Base-by-base conservation (phyloP, 2,113 vertebrate genomes). In the Barnardius zonarius region DNA sequence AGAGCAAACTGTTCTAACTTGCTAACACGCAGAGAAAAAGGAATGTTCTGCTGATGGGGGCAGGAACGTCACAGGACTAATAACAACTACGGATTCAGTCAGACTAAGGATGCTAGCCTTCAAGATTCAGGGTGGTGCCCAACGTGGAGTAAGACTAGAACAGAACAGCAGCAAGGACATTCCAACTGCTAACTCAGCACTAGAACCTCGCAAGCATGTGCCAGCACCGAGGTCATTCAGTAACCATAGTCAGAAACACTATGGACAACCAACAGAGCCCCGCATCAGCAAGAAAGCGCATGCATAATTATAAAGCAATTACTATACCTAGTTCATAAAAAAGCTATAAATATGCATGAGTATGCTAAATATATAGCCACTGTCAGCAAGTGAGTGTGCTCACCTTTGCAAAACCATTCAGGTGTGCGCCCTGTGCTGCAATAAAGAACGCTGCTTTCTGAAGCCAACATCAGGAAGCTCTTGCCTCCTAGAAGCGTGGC, bases 401-500 rank as follows among this genome's bases (percentile, higher is more conserved):
- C 20, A n/a, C 55, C 55, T n/a, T 9, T 23, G 55, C 12, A 3
- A 22, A 57, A 57, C 20, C 9, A 23, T 57, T 57, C 55, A 14
- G 33, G 19, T n/a, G 12, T n/a, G 20, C 6, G 3, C 55, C 13
- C 31, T 2, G 1, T n/a, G 55, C 55, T 57, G 55, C 33, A 57
- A 55, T 8, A 55, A 33, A 57, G 55, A 57, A n/a, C 22, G 33
- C 19, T n/a, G 5, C n/a, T 23, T 54, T 30, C 55, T 2, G 4
- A 13, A 24, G 48, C 64, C 0, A 11, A 19, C 3, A 3, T 37
- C 1, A 2, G 54, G 10, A 25, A 54, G 30, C 72, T n/a, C 48
- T 48, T 3, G 18, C 39, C 16, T 76, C 63, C 24, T 5, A 7
- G 30, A 39, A 76, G 55, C 5, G 2, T 3, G 6, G 1, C 25